Base-by-base conservation (phyloP, 1,140 invertebrate genomes). In the Bathynomus jamesi region DNA sequence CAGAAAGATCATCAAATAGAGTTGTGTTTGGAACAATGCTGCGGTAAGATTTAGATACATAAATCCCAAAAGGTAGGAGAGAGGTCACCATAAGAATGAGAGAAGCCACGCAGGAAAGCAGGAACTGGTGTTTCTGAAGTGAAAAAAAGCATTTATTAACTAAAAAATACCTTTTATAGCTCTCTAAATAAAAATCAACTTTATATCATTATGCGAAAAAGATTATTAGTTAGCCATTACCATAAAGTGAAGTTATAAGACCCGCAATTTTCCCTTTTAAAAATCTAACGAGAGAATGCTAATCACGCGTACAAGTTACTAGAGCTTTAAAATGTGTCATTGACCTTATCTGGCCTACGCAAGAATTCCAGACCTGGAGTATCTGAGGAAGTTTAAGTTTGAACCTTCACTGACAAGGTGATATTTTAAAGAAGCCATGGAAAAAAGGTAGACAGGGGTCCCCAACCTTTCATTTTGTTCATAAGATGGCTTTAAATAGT, bases 51-150 rank as follows among this genome's bases (percentile, higher is more conserved):
- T 63, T 27, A 7, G 69, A 61, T 40, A 61, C 31, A 61, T 73
- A 62, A 11, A 76, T 46, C n/a, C 67, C 70, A 62, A 73, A 75
- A 21, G 89, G 85, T 25, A 88, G 81, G 62, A 93, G 81, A 69
- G 90, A 90, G 30, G 89, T 81, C 3, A 85, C 79, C 80, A 88
- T 89, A 72, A 92, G 84, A 67, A 87, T 81, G 0, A 88, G 77
- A 28, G 90, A 86, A 68, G 90, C 84, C 40, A 86, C 80, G 53
- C 90, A 78, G 13, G 90, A 91, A 67, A 89, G 84, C 61, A 85
- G 82, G 65, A 88, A 81, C 72, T 88, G 87, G 78, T 89, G 87
- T 28, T 82, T 80, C 79, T 87, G 86, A 81, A 90, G 92, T 76
- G 69, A 17, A 30, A 21, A n/a, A n/a, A n/a, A n/a, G n/a, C n/a